phyloP scores from a whole-genome alignment of 2,113 vertebrate species.

The Lagenorhynchus albirostris region DNA sequence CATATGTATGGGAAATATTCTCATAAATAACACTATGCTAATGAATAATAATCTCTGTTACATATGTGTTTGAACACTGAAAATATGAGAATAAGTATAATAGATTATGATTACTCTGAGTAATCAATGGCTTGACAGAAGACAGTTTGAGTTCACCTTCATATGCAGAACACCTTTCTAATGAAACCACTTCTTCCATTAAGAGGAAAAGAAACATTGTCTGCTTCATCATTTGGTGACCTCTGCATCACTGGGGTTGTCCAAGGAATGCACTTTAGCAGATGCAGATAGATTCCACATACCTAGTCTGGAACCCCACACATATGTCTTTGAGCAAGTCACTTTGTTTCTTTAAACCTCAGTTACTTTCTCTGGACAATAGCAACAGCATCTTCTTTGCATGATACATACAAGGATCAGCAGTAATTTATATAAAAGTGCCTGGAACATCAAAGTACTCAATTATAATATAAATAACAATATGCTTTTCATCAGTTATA shows the following conservation, averaged over 20 bases:
- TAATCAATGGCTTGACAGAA: conserved; percentile 10
- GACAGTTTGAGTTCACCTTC: not conserved
- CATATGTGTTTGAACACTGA: not conserved
- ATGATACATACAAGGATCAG: not conserved
- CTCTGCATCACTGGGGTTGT: not conserved
- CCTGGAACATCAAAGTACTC: not conserved
- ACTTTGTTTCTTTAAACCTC: not conserved
- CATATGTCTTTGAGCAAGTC: not conserved
- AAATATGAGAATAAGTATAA: not conserved
- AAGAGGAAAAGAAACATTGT: not conserved
- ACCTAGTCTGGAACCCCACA: not conserved
- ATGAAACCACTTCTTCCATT: not conserved
- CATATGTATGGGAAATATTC: not conserved
- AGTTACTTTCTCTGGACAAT: not conserved
- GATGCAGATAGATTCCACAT: not conserved
- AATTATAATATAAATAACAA: not conserved
- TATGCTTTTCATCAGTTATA: not conserved
- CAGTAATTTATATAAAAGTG: not conserved
- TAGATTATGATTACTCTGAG: not conserved
- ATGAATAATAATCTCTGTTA: not conserved
- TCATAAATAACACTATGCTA: not conserved
- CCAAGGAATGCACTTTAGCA: not conserved
- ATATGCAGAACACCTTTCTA: not conserved
- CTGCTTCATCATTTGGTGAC: not conserved
- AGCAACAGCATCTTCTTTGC: not conserved